Evolutionary conservation across 2,113 vertebrate species (phyloP).

Genomic region (Tachycineta bicolor): DNA sequence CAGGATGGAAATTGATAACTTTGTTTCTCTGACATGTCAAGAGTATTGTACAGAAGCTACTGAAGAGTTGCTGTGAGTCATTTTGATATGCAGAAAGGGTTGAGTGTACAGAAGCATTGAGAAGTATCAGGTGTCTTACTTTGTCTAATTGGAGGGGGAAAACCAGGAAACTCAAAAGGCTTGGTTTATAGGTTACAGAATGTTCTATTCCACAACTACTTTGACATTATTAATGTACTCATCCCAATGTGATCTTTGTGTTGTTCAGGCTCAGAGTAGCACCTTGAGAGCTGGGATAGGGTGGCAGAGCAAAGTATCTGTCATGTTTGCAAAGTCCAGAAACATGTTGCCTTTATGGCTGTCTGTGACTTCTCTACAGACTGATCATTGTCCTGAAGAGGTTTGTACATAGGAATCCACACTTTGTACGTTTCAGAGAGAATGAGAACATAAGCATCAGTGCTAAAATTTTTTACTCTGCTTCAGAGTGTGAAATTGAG

Average conservation of each 20-base stretch:
- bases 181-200: background rate
- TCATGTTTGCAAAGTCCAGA: background rate
- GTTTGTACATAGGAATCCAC: background rate
- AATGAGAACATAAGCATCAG: background rate
- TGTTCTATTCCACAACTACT: background rate
- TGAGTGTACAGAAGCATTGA: background rate
- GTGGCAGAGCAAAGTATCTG: background rate
- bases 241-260: background rate
- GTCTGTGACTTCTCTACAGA: background rate
- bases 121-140: background rate
- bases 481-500: background rate
- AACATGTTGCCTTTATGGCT: background rate
- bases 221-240: background rate
- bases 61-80: background rate
- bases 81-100: background rate
- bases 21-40: background rate
- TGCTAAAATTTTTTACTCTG: background rate
- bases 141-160: background rate
- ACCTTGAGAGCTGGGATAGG: background rate
- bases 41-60: background rate
- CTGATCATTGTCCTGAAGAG: background rate
- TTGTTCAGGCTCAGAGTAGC: background rate
- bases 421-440: background rate
- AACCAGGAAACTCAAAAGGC: background rate
- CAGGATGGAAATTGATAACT: background rate